A percentile compares a stretch with the other conserved stretches of the same genome.
Conservation (phyloP, 2,113 vertebrate species). For the Abramis brama region DNA sequence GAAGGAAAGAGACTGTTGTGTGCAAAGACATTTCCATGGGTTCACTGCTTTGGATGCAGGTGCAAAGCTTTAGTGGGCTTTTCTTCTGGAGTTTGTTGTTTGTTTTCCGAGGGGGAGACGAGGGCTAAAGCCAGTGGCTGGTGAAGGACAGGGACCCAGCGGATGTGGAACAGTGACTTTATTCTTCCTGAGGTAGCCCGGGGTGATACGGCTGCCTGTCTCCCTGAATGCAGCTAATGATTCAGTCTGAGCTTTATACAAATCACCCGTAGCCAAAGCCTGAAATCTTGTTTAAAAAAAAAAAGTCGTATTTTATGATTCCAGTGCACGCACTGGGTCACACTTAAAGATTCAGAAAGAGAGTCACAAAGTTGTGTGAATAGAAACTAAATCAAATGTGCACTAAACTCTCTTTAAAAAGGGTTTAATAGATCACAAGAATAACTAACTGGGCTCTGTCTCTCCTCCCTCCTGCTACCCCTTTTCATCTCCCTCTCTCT, state of each 20-base stretch:
- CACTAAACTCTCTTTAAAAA: not conserved
- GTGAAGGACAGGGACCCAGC: slow-evolving; percentile 49
- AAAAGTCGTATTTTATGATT: slow-evolving; percentile 37
- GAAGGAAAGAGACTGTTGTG: slow-evolving; percentile 39
- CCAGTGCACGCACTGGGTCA: slow-evolving; percentile 31
- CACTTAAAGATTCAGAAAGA: not conserved
- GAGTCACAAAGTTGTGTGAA: not conserved
- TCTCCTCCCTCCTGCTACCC: slow-evolving; percentile 48
- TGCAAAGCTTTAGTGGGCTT: slow-evolving; percentile 58
- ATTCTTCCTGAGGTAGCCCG: slow-evolving; percentile 57
- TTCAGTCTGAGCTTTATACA: slow-evolving; percentile 52
- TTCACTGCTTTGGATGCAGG: slow-evolving; percentile 55
- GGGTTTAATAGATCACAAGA: slow-evolving; percentile 4
- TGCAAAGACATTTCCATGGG: slow-evolving; percentile 50
- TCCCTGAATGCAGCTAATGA: slow-evolving; percentile 54
- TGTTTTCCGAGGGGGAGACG: slow-evolving; percentile 54
- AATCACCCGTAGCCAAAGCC: slow-evolving; percentile 40
- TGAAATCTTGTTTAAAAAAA: slow-evolving; percentile 21
- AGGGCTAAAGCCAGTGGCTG: slow-evolving; percentile 49
- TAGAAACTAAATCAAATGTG: not conserved
- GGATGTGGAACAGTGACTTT: slow-evolving; percentile 59
- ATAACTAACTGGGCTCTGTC: slow-evolving; percentile 6
- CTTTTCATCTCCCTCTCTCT: slow-evolving; percentile 37
- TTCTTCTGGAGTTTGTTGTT: slow-evolving; percentile 51
- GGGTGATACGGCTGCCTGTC: slow-evolving; percentile 45